A percentile compares a stretch with the other conserved stretches of the same genome.
phyloP scores from a whole-genome alignment of 2,113 vertebrate species.

The Axis porcinus region DNA sequence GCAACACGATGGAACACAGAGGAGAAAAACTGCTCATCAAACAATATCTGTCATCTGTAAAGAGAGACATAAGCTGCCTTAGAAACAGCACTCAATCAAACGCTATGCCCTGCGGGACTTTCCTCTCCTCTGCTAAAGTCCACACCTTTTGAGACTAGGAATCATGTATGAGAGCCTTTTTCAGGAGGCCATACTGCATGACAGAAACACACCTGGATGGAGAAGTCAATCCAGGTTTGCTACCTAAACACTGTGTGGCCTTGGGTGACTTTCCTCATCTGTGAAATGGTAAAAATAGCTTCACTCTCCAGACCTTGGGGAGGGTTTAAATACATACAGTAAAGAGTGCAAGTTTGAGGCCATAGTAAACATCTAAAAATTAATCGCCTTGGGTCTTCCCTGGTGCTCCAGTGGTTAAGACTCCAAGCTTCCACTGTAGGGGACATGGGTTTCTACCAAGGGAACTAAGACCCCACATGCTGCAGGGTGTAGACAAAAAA shows the following conservation, averaged over 20 bases:
- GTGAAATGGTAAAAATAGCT: background rate
- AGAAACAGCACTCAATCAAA: background rate
- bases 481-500: background rate
- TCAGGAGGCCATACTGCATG: background rate
- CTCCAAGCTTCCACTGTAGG: background rate
- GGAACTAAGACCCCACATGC: background rate
- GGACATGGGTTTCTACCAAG: background rate
- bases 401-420: background rate
- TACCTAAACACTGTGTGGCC: background rate
- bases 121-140: background rate
- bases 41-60: constrained; percentile 83
- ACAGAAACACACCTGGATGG: background rate
- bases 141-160: background rate
- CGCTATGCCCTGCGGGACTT: too few relatives aligned
- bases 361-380: background rate
- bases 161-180: background rate
- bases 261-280: background rate
- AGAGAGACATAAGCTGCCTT: background rate
- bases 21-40: constrained; percentile 80
- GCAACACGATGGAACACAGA: constrained; percentile 85
- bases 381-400: background rate
- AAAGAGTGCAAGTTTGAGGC: background rate
- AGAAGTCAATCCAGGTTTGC: background rate
- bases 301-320: background rate
- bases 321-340: background rate